Conservation (phyloP, 37 sponge, comb jelly and placozoan species). For the Ephydatia muelleri region DNA sequence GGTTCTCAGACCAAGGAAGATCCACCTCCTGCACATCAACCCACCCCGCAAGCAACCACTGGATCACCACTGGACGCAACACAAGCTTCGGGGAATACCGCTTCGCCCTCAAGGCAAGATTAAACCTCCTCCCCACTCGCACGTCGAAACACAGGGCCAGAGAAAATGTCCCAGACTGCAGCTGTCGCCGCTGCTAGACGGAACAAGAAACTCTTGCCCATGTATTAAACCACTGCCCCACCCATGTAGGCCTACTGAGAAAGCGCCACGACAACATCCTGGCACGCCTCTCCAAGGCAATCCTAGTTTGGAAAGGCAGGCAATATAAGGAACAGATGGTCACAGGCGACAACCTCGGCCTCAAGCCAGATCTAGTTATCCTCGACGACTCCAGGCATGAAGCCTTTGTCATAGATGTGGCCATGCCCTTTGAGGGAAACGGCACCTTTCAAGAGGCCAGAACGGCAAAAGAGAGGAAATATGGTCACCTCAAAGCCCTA, state of each 20-base stretch:
- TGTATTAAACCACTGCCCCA: conserved; percentile 15
- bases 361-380: conserved; percentile 16
- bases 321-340: conserved; percentile 12
- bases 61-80: conserved; percentile 35
- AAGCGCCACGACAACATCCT: conserved; percentile 18
- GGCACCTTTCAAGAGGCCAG: background rate
- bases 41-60: conserved; percentile 36
- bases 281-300: conserved; percentile 6
- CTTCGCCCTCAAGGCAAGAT: conserved; percentile 35
- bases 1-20: conserved; percentile 38
- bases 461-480: background rate
- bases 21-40: background rate
- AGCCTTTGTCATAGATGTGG: conserved; percentile 24
- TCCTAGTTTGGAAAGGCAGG: background rate
- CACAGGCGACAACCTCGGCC: background rate
- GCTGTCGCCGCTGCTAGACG: conserved; percentile 4
- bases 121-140: conserved; percentile 37
- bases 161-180: background rate
- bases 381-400: background rate
- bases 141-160: conserved; percentile 12
- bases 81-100: conserved; percentile 30
- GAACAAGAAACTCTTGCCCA: conserved; percentile 23
- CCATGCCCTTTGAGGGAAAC: conserved; percentile 21
- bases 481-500: background rate
- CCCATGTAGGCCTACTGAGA: conserved; percentile 7